Conservation (phyloP, 2,888 invertebrate species). For the Acrobasis consociella region DNA sequence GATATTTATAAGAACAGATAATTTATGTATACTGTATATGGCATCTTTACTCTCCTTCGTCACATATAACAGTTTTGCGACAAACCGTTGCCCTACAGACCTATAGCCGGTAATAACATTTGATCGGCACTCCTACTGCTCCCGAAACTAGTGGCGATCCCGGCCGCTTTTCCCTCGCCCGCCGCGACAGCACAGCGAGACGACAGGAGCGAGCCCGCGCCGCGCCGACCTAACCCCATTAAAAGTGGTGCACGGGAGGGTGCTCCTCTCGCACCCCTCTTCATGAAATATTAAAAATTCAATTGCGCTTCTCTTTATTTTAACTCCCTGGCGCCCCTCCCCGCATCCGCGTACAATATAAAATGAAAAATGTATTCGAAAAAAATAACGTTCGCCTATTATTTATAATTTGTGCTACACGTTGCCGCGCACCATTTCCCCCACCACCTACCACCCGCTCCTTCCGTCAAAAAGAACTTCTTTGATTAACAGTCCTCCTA, state of each 20-base stretch:
- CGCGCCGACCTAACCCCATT: constrained; percentile 67
- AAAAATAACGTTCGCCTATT: constrained; percentile 78
- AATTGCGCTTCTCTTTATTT: constrained; percentile 83
- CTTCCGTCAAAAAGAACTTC: constrained; percentile 40
- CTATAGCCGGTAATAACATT: no score
- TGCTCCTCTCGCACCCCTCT: constrained; percentile 69
- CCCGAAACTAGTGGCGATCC: no score
- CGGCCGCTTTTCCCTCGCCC: neutral
- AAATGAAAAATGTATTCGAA: constrained; percentile 81
- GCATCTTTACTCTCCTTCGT: no score
- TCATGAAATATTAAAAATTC: constrained; percentile 84
- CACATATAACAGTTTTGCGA: no score
- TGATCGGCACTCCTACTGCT: no score
- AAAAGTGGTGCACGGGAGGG: constrained; percentile 61
- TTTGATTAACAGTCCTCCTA: constrained; percentile 24
- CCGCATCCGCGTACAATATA: constrained; percentile 74
- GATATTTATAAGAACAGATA: no score
- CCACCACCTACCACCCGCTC: constrained; percentile 28
- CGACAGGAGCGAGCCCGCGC: constrained; percentile 1
- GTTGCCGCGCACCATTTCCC: constrained; percentile 36
- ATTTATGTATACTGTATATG: no score
- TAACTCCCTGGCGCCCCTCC: constrained; percentile 66
- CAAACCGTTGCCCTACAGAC: no score
- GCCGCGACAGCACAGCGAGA: constrained; percentile 10
- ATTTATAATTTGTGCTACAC: constrained; percentile 78